Percentiles rank a stretch among this genome's conserved stretches.
phyloP scores from a whole-genome alignment of 2,797 vertebrate species.

The Rhinella marina region DNA sequence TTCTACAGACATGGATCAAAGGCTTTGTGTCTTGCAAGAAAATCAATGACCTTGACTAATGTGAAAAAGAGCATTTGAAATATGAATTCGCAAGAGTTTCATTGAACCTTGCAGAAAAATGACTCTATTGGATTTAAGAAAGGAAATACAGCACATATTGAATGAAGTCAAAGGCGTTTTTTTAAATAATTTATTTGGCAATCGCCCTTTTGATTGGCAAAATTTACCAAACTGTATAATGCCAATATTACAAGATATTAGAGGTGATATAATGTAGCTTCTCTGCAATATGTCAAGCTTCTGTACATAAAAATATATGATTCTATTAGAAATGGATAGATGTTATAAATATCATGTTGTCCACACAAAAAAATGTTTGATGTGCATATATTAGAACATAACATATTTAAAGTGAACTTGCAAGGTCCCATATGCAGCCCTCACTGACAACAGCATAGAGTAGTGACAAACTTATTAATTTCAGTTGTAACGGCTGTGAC shows the following conservation, averaged over 20 bases:
- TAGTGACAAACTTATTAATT: too few species aligned
- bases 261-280: not conserved
- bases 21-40: conserved; percentile 50
- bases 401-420: too few species aligned
- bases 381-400: too few species aligned
- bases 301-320: not conserved
- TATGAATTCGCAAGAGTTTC: conserved; percentile 29
- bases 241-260: not conserved
- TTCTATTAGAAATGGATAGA: not conserved
- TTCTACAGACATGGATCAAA: conserved; percentile 45
- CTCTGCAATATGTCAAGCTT: not conserved
- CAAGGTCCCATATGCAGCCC: too few species aligned
- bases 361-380: not conserved
- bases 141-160: conserved; percentile 3
- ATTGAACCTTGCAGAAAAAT: conserved; percentile 25
- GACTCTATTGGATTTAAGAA: not conserved
- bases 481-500: too few species aligned
- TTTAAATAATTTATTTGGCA: conserved; percentile 15
- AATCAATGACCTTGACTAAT: conserved; percentile 49
- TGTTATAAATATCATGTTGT: not conserved
- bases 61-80: conserved; percentile 29
- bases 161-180: not conserved
- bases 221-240: not conserved
- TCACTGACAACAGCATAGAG: too few species aligned
- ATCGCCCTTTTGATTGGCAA: not conserved